Percentiles rank a stretch among this genome's conserved stretches.
Evolutionary conservation across 2,797 vertebrate species (phyloP).

Genomic region (Limnodromus scolopaceus): DNA sequence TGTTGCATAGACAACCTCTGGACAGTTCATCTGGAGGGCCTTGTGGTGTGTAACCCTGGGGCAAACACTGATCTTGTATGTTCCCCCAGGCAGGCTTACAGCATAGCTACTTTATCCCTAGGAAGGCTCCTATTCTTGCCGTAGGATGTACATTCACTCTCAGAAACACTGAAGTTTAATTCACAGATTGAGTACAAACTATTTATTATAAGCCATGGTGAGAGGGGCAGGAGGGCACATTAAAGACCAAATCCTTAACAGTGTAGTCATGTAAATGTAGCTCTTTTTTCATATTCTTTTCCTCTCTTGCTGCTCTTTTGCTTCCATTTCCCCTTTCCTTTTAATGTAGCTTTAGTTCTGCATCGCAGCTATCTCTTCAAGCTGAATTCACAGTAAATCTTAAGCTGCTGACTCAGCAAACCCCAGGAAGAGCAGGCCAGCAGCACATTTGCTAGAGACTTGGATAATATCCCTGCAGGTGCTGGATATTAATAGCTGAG

Average conservation of each 20-base stretch:
- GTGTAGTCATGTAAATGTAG: background rate
- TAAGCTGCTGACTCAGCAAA: conserved; percentile 17
- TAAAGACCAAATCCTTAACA: background rate
- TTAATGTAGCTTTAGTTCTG: background rate
- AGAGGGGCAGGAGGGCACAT: background rate
- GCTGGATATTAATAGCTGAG: background rate
- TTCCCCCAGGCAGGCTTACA: background rate
- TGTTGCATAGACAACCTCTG: accelerated
- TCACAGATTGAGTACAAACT: background rate
- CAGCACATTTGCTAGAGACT: background rate
- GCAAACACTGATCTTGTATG: background rate
- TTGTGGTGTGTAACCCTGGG: background rate
- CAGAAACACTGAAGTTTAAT: background rate
- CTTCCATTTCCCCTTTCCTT: background rate
- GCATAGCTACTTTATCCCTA: background rate
- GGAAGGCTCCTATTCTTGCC: background rate
- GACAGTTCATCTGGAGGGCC: background rate
- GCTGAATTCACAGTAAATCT: background rate
- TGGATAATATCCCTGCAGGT: background rate
- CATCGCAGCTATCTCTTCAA: background rate
- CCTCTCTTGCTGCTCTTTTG: background rate
- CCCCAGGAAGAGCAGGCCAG: background rate
- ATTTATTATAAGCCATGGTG: background rate
- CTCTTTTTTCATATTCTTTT: background rate
- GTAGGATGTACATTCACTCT: background rate